Evolutionary conservation across 2,888 invertebrate species (phyloP).

Genomic region (Perdita meconis): DNA sequence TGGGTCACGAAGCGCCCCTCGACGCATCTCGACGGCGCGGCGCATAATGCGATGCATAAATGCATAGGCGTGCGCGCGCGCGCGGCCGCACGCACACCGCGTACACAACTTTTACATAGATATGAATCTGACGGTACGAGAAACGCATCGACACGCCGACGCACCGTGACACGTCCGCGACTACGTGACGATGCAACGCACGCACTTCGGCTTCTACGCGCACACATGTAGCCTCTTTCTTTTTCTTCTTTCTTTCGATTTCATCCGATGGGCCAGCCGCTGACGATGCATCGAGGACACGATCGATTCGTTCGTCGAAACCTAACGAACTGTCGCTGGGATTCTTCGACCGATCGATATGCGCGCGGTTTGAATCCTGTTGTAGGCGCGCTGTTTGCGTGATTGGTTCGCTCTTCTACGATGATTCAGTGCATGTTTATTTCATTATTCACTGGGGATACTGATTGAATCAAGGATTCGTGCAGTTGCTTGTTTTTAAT

Average conservation of each 20-base stretch:
- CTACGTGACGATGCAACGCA: conserved; percentile 69
- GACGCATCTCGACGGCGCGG: conserved; percentile 32
- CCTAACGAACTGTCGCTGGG: conserved; percentile 22
- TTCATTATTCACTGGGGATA: too few relatives aligned
- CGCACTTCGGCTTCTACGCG: conserved; percentile 35
- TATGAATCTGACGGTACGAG: conserved; percentile 80
- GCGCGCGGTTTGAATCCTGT: conserved; percentile 17
- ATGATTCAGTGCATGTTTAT: too few relatives aligned
- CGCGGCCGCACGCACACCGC: conserved; percentile 6
- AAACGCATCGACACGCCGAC: conserved; percentile 73
- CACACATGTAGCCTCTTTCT: too few relatives aligned
- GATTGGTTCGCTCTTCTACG: background rate
- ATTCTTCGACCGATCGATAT: conserved; percentile 10
- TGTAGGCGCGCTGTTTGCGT: background rate
- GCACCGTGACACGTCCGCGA: conserved; percentile 58
- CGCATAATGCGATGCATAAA: conserved; percentile 80
- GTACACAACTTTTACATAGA: conserved; percentile 78
- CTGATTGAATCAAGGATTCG: too few relatives aligned
- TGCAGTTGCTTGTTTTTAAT: too few relatives aligned
- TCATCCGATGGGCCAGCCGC: conserved; percentile 7
- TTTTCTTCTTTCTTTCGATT: conserved; percentile 52
- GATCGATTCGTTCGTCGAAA: conserved; percentile 25
- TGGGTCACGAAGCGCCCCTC: conserved; percentile 55
- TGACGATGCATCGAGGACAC: conserved; percentile 6
- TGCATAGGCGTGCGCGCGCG: conserved; percentile 73